Percentiles rank a stretch among this genome's conserved stretches.
Conservation (phyloP, 2,113 vertebrate species). For the Perccottus glenii region DNA sequence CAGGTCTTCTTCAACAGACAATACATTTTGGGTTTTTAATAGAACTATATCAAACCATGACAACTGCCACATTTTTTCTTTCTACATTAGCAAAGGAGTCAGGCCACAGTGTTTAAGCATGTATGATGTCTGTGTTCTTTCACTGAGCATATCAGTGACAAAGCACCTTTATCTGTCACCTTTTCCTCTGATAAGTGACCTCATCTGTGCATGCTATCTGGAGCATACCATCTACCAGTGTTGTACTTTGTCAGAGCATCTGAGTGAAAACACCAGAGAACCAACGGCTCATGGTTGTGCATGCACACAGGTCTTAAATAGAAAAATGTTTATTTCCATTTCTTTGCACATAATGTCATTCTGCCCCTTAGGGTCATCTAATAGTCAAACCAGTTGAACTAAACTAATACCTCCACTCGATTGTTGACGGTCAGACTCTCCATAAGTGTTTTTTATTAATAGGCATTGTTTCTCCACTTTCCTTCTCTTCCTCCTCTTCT, state of each 20-base stretch:
- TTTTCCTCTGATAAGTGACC: constrained; percentile 20
- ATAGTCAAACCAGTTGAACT: background rate
- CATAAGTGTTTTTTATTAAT: constrained; percentile 42
- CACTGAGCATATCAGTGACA: constrained; percentile 23
- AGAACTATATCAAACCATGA: no score
- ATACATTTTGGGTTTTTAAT: no score
- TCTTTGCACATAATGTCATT: background rate
- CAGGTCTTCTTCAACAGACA: no score
- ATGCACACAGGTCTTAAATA: background rate
- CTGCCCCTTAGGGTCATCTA: background rate
- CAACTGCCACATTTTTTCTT: background rate
- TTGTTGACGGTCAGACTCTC: background rate
- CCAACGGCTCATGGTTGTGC: background rate
- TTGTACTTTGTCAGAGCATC: constrained; percentile 33
- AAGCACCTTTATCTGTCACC: constrained; percentile 30
- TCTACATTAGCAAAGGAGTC: background rate
- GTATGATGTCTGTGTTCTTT: constrained; percentile 2
- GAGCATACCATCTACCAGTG: constrained; percentile 31
- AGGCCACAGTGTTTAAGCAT: constrained; percentile 6
- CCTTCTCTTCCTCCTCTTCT: constrained; percentile 31
- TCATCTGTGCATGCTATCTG: constrained; percentile 40
- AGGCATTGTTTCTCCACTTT: constrained; percentile 39
- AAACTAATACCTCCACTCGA: constrained; percentile 10
- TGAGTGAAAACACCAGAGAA: constrained; percentile 15
- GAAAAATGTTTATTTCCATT: constrained; percentile 2